phyloP scores from a whole-genome alignment of 2,888 invertebrate species.

The Chalcis sispes region DNA sequence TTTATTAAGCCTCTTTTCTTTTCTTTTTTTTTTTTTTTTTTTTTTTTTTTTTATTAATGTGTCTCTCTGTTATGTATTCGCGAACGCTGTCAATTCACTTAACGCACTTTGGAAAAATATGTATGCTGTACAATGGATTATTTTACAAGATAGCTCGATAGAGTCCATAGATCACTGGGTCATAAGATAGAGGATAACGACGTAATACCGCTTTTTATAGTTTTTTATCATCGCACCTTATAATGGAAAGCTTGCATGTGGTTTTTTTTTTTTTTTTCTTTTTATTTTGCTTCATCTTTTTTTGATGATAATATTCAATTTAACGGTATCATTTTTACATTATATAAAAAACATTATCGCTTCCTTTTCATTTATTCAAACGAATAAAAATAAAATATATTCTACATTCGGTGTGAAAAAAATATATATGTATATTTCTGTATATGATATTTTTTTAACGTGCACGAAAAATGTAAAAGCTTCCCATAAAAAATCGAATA shows the following conservation, averaged over 20 bases:
- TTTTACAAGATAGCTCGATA: conserved; percentile 56
- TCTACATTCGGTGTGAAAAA: too few species aligned
- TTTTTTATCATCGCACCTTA: conserved; percentile 7
- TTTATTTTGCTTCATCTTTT: too few species aligned
- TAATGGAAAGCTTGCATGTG: conserved; percentile 29
- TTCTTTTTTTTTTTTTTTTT: conserved; percentile 21
- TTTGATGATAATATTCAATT: background rate
- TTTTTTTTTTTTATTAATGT: conserved; percentile 17
- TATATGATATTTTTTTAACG: too few species aligned
- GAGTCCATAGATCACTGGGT: conserved; percentile 34
- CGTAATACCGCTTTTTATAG: conserved; percentile 27
- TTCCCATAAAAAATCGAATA: too few species aligned
- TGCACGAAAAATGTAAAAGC: too few species aligned
- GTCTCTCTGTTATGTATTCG: conserved; percentile 32
- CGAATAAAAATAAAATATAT: conserved; percentile 19
- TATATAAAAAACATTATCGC: background rate
- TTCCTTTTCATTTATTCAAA: background rate
- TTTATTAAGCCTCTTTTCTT: conserved; percentile 32
- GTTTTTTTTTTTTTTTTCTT: too few species aligned
- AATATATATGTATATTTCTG: too few species aligned
- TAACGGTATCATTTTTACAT: conserved; percentile 1
- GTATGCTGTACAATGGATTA: conserved; percentile 65
- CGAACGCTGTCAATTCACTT: conserved; percentile 58
- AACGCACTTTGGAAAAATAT: conserved; percentile 68
- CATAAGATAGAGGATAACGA: conserved; percentile 33